Base-by-base conservation (phyloP, 2,113 vertebrate genomes). In the Rhinoderma darwinii region DNA sequence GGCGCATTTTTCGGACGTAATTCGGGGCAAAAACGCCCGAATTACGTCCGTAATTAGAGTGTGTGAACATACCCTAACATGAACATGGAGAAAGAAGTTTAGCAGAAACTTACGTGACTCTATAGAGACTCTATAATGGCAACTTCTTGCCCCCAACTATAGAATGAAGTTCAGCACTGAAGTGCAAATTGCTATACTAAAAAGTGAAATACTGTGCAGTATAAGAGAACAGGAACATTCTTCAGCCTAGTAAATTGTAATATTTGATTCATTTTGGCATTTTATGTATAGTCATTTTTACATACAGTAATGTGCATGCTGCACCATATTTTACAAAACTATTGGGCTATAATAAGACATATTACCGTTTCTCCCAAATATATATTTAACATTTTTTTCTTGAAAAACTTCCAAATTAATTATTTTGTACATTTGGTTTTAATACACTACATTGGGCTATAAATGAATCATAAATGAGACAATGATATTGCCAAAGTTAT, bases 181-280 rank as follows among this genome's bases (percentile, higher is more conserved):
- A n/a, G n/a, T n/a, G n/a, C n/a, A n/a, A n/a, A n/a, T n/a, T n/a
- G n/a, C n/a, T n/a, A n/a, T n/a, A n/a, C n/a, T n/a, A n/a, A n/a
- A n/a, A n/a, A n/a, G n/a, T n/a, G n/a, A n/a, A n/a, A n/a, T n/a
- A n/a, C n/a, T n/a, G n/a, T n/a, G n/a, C n/a, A n/a, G n/a, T n/a
- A 59, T 59, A 59, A n/a, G 56, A n/a, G 20, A 59, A n/a, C n/a
- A n/a, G n/a, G 56, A 59, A 59, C 56, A 59, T 59, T 59, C n/a
- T 59, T 25, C 5, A 20, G 20, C 51, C 15, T 22, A 20, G 1
- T 59, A 59, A 59, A 5, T n/a, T 59, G 2, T 59, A 25, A 59
- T 59, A n/a, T n/a, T 59, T 59, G 56, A 54, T 54, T 54, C 22
- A 20, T 2, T 18, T 18, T n/a, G 56, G 2, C 56, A 59, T 59